Evolutionary conservation across 2,113 vertebrate genomes (phyloP).

Genomic region (Oncorhynchus keta): DNA sequence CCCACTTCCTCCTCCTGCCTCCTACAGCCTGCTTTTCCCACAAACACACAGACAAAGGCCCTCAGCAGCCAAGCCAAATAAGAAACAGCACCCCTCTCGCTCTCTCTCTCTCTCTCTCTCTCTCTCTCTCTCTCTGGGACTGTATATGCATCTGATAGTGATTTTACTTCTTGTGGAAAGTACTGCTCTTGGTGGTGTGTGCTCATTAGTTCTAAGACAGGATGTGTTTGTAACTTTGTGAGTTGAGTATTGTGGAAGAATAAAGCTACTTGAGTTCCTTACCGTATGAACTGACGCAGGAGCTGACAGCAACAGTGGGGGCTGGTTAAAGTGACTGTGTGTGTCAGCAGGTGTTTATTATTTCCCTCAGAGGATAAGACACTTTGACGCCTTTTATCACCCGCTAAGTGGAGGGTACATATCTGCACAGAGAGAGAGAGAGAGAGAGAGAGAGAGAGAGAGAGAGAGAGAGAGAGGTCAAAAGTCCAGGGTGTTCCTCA

Average conservation of each 20-base stretch:
- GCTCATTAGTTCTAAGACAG: no score
- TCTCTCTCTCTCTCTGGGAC: not conserved
- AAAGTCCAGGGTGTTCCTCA: constrained; percentile 51
- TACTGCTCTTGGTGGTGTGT: not conserved
- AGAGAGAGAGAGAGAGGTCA: constrained; percentile 31
- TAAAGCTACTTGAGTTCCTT: no score
- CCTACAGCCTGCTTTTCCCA: constrained; percentile 31
- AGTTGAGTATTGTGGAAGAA: no score
- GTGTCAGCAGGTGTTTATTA: not conserved
- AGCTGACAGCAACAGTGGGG: not conserved
- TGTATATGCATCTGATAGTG: not conserved
- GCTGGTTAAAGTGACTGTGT: not conserved
- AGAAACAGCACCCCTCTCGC: constrained; percentile 8
- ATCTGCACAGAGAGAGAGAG: constrained; percentile 7
- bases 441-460: no score
- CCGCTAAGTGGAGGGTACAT: constrained; percentile 57
- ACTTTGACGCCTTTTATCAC: constrained; percentile 50
- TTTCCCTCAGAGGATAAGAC: constrained; percentile 22
- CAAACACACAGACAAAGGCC: constrained; percentile 55
- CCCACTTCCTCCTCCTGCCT: constrained; percentile 53
- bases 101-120: not conserved
- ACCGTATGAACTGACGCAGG: not conserved
- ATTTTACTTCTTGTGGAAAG: not conserved
- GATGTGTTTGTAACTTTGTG: no score
- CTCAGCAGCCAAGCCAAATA: constrained; percentile 58